These are phyloP conservation scores for Drosophila suzukii DNA, from an alignment of 1,140 invertebrate species.

Conservation along the genomic window DNA sequence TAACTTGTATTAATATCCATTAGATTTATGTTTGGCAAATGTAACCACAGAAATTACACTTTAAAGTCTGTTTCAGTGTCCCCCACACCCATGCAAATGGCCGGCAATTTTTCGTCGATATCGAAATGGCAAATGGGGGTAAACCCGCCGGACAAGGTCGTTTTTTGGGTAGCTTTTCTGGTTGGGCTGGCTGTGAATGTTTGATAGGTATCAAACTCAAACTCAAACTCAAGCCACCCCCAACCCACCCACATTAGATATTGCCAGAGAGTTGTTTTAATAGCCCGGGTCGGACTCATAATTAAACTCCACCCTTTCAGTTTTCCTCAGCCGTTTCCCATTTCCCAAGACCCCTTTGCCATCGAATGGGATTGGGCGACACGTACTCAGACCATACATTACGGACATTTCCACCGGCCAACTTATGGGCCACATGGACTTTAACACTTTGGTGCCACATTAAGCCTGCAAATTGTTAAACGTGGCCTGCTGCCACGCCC, in stretches of 20 bases:
- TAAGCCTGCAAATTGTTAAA: conserved; percentile 79
- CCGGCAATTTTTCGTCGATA: conserved; percentile 76
- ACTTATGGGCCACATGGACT: conserved; percentile 75
- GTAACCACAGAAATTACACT: conserved; percentile 82
- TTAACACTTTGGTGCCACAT: conserved; percentile 80
- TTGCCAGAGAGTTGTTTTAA: conserved; percentile 70
- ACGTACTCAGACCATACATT: conserved; percentile 73
- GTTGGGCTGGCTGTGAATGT: neutral
- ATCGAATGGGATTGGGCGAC: conserved; percentile 56
- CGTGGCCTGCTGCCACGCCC: conserved; percentile 46
- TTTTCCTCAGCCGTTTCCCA: neutral
- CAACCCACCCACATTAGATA: conserved; percentile 59
- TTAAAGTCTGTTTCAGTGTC: conserved; percentile 53
- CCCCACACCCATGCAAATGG: conserved; percentile 33
- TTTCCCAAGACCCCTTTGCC: neutral
- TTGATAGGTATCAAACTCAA: neutral
- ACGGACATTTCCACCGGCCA: conserved; percentile 60
- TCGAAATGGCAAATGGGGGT: conserved; percentile 64
- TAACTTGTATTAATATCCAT: conserved; percentile 82
- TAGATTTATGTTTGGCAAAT: conserved; percentile 82
- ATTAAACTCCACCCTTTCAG: conserved; percentile 53
- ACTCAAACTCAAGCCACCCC: neutral
- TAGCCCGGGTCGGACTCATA: conserved; percentile 73
- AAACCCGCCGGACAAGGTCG: conserved; percentile 9
- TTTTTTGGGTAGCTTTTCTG: conserved; percentile 12